phyloP scores from a whole-genome alignment of 2,888 invertebrate genomes.

The Aethes cnicana region DNA sequence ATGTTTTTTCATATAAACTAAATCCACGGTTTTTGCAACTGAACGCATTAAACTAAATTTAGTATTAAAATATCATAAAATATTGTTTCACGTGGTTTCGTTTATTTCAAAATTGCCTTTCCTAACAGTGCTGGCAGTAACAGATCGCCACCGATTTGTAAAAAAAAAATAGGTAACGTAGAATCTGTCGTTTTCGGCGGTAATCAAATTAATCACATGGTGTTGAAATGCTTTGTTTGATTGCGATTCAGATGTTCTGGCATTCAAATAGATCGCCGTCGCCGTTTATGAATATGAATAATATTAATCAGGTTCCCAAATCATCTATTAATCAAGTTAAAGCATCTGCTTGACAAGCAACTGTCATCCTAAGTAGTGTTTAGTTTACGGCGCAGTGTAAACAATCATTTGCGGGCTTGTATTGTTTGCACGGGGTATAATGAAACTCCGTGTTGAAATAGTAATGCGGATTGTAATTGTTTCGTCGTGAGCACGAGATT shows the following conservation, averaged over 20 bases:
- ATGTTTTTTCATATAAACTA: conserved; percentile 3
- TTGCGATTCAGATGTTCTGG: conserved; percentile 65
- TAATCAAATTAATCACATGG: conserved; percentile 50
- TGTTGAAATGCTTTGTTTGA: conserved; percentile 58
- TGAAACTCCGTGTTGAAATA: conserved; percentile 29
- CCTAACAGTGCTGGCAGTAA: too few species aligned
- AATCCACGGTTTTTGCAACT: conserved; percentile 3
- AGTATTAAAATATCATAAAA: too few species aligned
- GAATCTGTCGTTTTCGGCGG: background rate
- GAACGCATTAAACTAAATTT: too few species aligned
- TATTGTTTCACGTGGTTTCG: too few species aligned
- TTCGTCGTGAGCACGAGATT: conserved; percentile 14
- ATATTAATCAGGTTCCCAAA: conserved; percentile 74
- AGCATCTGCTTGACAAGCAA: conserved; percentile 77
- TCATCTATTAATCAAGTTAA: conserved; percentile 79
- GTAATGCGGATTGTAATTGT: conserved; percentile 27
- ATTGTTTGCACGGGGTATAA: conserved; percentile 55
- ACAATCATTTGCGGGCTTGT: conserved; percentile 70
- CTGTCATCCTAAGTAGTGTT: conserved; percentile 79
- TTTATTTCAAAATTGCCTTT: too few species aligned
- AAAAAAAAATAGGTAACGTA: too few species aligned
- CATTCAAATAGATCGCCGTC: conserved; percentile 56
- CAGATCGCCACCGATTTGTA: too few species aligned
- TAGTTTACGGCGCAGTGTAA: conserved; percentile 67
- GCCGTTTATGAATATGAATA: conserved; percentile 54